Evolutionary conservation across 2,113 vertebrate genomes (phyloP).

Genomic region (Abramis brama): DNA sequence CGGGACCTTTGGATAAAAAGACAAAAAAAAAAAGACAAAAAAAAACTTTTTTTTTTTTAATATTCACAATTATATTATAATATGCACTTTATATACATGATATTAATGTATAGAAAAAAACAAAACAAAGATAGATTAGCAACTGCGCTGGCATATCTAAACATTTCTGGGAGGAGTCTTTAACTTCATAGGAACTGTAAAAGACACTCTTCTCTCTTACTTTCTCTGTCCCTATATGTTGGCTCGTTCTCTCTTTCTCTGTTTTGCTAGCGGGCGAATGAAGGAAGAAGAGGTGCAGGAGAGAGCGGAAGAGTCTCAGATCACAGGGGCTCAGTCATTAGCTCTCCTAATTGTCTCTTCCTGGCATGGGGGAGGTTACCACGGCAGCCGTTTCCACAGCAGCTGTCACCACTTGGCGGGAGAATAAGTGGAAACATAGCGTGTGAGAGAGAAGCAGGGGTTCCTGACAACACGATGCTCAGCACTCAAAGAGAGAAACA

Average conservation of each 20-base stretch:
- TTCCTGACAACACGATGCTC: slow-evolving; percentile 1
- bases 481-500: slow-evolving; percentile 12
- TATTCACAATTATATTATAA: no score
- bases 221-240: background rate
- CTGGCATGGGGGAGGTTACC: slow-evolving; percentile 44
- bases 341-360: slow-evolving; percentile 51
- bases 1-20: no score
- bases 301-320: slow-evolving; percentile 18
- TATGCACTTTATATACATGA: no score
- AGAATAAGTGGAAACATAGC: slow-evolving; percentile 41
- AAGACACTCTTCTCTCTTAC: background rate
- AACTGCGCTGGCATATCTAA: no score
- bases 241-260: background rate
- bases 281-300: background rate
- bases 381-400: slow-evolving; percentile 38
- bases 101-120: no score
- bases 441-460: slow-evolving; percentile 28
- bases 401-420: slow-evolving; percentile 47
- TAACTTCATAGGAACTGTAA: background rate
- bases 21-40: no score
- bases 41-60: no score
- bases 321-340: slow-evolving; percentile 45
- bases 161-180: no score
- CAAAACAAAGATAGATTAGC: no score
- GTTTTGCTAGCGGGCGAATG: background rate